Conservation (phyloP, 2,113 vertebrate species). For the Tamias sibiricus region DNA sequence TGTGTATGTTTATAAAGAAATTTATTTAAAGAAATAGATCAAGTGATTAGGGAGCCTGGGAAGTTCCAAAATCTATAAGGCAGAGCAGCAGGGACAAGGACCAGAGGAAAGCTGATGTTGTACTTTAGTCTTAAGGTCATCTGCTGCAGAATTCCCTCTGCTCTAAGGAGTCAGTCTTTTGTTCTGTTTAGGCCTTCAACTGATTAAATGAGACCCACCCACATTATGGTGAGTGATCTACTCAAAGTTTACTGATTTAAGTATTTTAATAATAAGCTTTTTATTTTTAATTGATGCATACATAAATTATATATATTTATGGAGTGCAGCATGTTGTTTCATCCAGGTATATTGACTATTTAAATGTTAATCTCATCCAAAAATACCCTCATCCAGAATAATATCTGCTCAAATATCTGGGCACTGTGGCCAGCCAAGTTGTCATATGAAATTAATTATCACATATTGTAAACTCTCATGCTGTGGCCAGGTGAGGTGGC, state of each 20-base stretch:
- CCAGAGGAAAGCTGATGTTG: fast-evolving
- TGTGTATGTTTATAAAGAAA: background rate
- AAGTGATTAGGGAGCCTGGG: background rate
- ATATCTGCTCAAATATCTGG: background rate
- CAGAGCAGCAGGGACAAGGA: background rate
- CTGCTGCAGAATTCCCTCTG: background rate
- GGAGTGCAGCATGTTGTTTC: background rate
- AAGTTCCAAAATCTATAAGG: background rate
- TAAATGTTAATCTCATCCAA: background rate
- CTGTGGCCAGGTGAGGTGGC: background rate
- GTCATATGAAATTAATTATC: background rate
- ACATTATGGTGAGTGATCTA: background rate
- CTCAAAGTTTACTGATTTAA: background rate
- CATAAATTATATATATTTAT: background rate
- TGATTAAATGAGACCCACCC: background rate
- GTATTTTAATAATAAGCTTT: background rate
- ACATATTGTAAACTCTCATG: background rate
- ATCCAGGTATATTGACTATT: background rate
- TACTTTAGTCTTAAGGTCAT: background rate
- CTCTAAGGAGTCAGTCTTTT: background rate
- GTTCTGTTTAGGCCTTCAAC: background rate
- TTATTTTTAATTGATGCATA: background rate
- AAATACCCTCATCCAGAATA: background rate
- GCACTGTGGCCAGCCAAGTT: background rate
- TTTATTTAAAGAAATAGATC: background rate